A percentile compares a stretch with the other conserved stretches of the same genome.
phyloP scores from a whole-genome alignment of 2,113 vertebrate species.

The Etheostoma cragini region DNA sequence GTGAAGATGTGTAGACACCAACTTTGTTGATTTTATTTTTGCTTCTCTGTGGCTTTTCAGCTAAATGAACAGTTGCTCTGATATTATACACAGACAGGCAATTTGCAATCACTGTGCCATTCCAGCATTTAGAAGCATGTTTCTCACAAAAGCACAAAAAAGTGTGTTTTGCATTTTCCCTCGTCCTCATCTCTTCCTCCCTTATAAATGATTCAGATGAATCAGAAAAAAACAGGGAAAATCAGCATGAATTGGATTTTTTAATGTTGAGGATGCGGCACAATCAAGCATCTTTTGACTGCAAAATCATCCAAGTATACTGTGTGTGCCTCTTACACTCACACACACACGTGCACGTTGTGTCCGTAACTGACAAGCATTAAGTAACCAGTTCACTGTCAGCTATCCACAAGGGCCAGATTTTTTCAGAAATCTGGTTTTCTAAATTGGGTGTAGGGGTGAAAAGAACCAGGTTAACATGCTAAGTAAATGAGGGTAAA shows the following conservation, averaged over 20 bases:
- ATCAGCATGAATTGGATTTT: constrained; percentile 59
- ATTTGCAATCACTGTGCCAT: constrained; percentile 58
- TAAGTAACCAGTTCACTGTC: background rate
- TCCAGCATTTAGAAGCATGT: constrained; percentile 30
- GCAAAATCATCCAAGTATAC: constrained; percentile 32
- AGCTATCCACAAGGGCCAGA: background rate
- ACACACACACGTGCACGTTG: constrained; percentile 8
- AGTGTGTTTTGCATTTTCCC: constrained; percentile 17
- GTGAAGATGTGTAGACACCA: background rate
- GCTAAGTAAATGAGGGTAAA: background rate
- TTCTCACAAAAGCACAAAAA: constrained; percentile 43
- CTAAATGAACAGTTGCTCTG: constrained; percentile 33
- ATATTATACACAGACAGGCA: constrained; percentile 47
- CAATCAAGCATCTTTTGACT: constrained; percentile 70
- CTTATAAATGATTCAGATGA: constrained; percentile 67
- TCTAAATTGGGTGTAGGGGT: background rate
- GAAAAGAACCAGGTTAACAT: constrained; percentile 2
- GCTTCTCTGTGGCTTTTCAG: constrained; percentile 17
- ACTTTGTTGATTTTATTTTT: constrained; percentile 12
- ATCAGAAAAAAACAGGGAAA: constrained; percentile 38
- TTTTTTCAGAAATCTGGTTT: background rate
- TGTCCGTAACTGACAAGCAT: constrained; percentile 2
- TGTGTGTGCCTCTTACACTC: background rate
- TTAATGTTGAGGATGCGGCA: constrained; percentile 50
- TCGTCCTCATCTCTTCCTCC: constrained; percentile 14